Evolutionary conservation across 2,113 vertebrate genomes (phyloP), one percentile per base, ranked within the genome.

Genomic region (Micronisus gabar): DNA sequence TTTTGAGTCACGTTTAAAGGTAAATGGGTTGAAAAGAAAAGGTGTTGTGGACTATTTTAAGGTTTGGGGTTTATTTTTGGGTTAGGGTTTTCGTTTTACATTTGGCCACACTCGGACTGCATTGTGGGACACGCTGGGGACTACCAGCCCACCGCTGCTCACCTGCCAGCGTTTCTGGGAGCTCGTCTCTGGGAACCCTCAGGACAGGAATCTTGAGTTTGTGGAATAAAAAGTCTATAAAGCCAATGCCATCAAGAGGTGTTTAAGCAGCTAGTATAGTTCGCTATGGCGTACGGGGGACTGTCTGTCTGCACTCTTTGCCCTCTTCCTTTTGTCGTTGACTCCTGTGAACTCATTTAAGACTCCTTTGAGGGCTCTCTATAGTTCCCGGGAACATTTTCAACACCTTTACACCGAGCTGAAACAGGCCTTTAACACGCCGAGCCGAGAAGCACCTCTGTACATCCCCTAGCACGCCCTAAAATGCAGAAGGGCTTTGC

Each of bases 191-290:
- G 4, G 76, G 32, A 73, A 10, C 15, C 38, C 4, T 9, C 62
- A 45, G 55, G 53, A 14, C 26, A 36, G 47, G 34, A 62, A 47
- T 8, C 38, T 4, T 1, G 2, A 30, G 5, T 20, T 7, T 25
- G n/a, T 21, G 62, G n/a, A 19, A 47, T n/a, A 6, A 45, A n/a
- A 59, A n/a, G 0, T 2, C 62, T 11, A 1, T 6, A 9, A 55
- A 41, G 3, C n/a, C 30, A 25, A 76, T 1, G 1, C 81, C 75
- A 66, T 15, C 10, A 4, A 13, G 45, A 66, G 70, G 27, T 4
- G 6, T 75, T 43, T 11, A 10, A 65, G 0, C 14, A 68, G 43
- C 67, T 26, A 17, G 5, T 1, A 14, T 1, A 45, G n/a, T 6
- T 15, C 13, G 0, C 63, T 45, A 2, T 25, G 73, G 40, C 30